These are phyloP conservation scores for Scelioninae gen. 1 DNA, from an alignment of 2,888 invertebrate genomes.

Conservation along the genomic window DNA sequence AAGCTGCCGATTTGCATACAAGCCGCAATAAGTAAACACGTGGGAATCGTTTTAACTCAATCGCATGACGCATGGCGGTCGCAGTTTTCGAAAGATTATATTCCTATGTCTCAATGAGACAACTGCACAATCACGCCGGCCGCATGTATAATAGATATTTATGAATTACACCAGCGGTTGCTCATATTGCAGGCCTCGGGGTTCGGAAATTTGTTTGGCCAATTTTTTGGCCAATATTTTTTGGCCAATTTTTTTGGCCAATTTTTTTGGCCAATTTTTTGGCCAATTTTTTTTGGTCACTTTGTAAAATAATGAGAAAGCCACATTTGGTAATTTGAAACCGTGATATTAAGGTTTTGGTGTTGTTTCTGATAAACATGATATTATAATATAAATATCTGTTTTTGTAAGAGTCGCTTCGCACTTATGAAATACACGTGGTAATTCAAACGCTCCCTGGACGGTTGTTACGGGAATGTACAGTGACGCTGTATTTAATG, in stretches of 20 bases:
- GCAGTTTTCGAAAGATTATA: constrained; percentile 56
- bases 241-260: too few relatives aligned
- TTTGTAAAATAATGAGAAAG: too few relatives aligned
- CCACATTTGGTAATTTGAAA: not conserved
- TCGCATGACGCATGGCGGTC: constrained; percentile 60
- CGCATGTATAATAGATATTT: constrained; percentile 53
- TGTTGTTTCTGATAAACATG: constrained; percentile 12
- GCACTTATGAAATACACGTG: constrained; percentile 45
- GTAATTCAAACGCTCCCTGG: constrained; percentile 47
- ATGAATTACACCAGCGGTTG: constrained; percentile 39
- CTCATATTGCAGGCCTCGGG: constrained; percentile 15
- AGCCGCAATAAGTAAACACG: constrained; percentile 68
- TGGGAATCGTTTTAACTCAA: constrained; percentile 58
- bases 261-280: too few relatives aligned
- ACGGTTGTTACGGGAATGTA: constrained; percentile 38
- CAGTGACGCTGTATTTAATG: constrained; percentile 56
- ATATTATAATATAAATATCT: constrained; percentile 32
- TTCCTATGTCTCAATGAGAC: constrained; percentile 55
- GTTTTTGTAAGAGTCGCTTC: constrained; percentile 35
- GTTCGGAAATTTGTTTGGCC: too few relatives aligned
- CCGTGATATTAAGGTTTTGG: constrained; percentile 19
- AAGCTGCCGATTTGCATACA: constrained; percentile 66
- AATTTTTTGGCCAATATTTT: too few relatives aligned
- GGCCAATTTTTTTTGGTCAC: too few relatives aligned
- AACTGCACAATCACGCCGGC: constrained; percentile 44